These are phyloP conservation scores for Tetraneura akinire DNA, from an alignment of 1,140 invertebrate species.

Conservation along the genomic window DNA sequence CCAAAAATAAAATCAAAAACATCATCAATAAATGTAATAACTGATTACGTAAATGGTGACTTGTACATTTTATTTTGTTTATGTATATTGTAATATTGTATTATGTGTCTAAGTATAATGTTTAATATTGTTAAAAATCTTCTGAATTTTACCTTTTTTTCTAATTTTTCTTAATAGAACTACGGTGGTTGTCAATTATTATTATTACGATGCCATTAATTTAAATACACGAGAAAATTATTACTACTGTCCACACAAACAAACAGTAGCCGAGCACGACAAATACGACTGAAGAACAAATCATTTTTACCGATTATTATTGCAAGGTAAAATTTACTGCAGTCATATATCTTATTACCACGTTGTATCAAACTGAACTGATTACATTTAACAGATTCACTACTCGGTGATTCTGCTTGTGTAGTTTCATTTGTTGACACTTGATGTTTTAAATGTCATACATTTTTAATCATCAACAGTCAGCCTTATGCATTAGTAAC, in stretches of 20 bases:
- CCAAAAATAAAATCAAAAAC: conserved; percentile 18
- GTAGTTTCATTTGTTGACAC: conserved; percentile 4
- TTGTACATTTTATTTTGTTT: too few species aligned
- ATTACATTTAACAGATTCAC: not conserved
- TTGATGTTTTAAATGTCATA: not conserved
- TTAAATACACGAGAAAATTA: conserved; percentile 43
- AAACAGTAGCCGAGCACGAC: conserved; percentile 40
- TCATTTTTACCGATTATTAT: conserved; percentile 4
- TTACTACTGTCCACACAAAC: conserved; percentile 32
- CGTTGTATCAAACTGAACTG: too few species aligned
- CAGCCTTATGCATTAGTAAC: too few species aligned
- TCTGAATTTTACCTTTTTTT: too few species aligned
- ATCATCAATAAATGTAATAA: conserved; percentile 25
- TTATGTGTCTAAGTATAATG: too few species aligned
- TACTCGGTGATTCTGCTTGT: not conserved
- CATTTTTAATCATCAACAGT: conserved; percentile 27
- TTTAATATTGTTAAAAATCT: too few species aligned
- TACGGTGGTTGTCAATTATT: too few species aligned
- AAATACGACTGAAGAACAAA: conserved; percentile 36
- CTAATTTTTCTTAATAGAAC: too few species aligned
- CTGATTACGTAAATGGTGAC: not conserved
- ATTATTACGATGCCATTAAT: not conserved
- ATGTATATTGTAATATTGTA: too few species aligned
- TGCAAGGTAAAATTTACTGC: conserved; percentile 6
- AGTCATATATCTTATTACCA: too few species aligned